Evolutionary conservation across 2,113 vertebrate species (phyloP), one percentile per base, ranked within the genome.

Genomic region (Lophotis ruficrista): DNA sequence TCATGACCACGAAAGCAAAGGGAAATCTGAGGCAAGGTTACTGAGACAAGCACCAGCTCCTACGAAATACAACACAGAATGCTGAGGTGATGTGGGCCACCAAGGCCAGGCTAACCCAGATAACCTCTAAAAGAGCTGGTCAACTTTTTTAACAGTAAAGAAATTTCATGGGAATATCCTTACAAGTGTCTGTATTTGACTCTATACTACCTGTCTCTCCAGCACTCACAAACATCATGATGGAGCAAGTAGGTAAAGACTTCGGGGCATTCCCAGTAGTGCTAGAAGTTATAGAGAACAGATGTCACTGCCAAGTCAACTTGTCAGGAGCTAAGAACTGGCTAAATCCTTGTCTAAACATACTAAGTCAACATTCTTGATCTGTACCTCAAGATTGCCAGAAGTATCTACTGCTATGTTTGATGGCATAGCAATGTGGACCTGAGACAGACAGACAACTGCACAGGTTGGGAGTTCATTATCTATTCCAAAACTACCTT

Each of bases 241-340:
- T 13, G 22, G 8, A 85, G 18, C 31, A 78, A 0, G 0, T 3
- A 28, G 7, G 5, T 43, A 56, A 71, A 90, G 15, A n/a, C 27
- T 37, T 6, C 9, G 12, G 6, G 45, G 9, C 22, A 70, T 27
- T 82, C 14, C 9, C 10, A 53, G 14, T 1, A 57, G 27, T 1
- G 2, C 8, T 12, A 15, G 1, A 84, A 91, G 27, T 76, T 20
- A 85, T 16, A 77, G 25, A 64, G n/a, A 91, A 91, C 5, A 31
- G 81, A 96, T 83, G 27, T 37, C 50, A 38, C 0, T 0, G 53
- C 71, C 75, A 85, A 23, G 27, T 27, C 61, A 75, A 8, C 77
- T 81, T 75, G 41, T 27, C 21, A 72, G 53, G 8, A 75, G 61
- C 68, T 58, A 93, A 82, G 53, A 80, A 79, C 47, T 6, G 7